Evolutionary conservation across 1,140 invertebrate species (phyloP), one percentile per base, ranked within the genome.

Genomic region (Megalonaias nervosa): DNA sequence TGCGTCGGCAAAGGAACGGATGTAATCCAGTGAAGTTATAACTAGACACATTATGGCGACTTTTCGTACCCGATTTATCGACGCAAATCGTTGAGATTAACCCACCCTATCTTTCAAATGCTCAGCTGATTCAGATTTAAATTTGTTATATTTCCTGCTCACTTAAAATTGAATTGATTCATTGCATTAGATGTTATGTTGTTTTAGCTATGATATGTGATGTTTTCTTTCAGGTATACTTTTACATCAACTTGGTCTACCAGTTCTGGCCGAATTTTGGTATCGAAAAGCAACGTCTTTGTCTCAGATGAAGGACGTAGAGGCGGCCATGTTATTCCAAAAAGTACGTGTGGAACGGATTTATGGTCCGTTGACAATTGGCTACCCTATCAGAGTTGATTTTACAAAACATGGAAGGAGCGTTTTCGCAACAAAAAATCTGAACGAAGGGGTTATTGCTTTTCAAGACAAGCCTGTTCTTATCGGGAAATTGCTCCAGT

Each of bases 261-360:
- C 87, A 55, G 85, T 89, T n/a, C 61, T 84, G 74, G 86, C 88
- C 1, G 88, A 89, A 74, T 88, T 89, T 60, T 89, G 88, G 88
- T 71, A 87, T 1, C 67, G 88, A 17, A 88, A 87, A 74, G 86
- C 87, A 0, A 86, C 86, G 12, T 75, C 81, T 26, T 19, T 65
- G 21, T 79, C 83, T 55, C 19, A 48, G n/a, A 55, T 26, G 1
- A 81, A 80, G 23, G 85, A 84, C 38, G 62, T 84, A 26, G 87
- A 89, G 56, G 75, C 84, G 4, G 82, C 82, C 4, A 76, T 82
- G 15, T 62, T 84, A 17, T 89, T 89, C 78, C 88, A 89, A 75
- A 83, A 88, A 68, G 80, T 86, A 15, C 80, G 88, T 57, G 84
- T 85, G 16, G 81, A 82, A 21, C 81, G 88, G 17, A 75, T 89